A percentile compares a stretch with the other conserved stretches of the same genome.
phyloP scores from a whole-genome alignment of 2,797 vertebrate species.

The Siniperca scherzeri region DNA sequence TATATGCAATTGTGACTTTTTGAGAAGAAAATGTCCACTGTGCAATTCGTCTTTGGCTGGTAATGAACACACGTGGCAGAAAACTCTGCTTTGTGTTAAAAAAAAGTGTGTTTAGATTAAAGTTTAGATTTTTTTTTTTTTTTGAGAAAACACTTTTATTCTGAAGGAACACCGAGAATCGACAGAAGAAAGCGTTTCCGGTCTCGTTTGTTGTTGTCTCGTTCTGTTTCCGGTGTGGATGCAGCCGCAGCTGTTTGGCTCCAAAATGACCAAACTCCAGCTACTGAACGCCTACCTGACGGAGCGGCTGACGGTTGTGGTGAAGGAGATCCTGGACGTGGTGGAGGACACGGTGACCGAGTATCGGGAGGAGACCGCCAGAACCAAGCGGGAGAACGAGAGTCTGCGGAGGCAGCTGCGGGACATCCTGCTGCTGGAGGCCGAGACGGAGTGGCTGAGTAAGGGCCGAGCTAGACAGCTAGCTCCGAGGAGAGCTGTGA shows the following conservation, averaged over 20 bases:
- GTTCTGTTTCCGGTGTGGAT: conserved; percentile 47
- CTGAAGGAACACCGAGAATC: conserved; percentile 16
- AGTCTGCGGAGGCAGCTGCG: conserved; percentile 83
- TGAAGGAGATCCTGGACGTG: conserved; percentile 84
- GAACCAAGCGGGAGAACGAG: conserved; percentile 82
- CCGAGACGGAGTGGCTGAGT: conserved; percentile 77
- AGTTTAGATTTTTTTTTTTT: too few relatives aligned
- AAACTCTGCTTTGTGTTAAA: too few relatives aligned
- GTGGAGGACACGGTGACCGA: conserved; percentile 85
- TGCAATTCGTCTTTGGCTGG: too few relatives aligned
- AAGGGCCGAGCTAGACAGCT: conserved; percentile 47
- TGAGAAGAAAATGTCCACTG: too few relatives aligned
- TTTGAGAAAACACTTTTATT: conserved; percentile 32
- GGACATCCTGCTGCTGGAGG: conserved; percentile 81
- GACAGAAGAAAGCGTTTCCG: conserved; percentile 3
- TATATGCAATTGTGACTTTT: too few relatives aligned
- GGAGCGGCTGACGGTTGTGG: conserved; percentile 82
- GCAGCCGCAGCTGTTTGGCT: conserved; percentile 36
- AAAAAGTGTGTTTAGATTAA: too few relatives aligned
- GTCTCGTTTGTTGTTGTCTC: conserved; percentile 52
- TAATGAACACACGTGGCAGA: too few relatives aligned
- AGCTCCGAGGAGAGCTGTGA: neutral
- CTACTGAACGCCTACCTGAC: conserved; percentile 82
- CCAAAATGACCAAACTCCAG: conserved; percentile 83
- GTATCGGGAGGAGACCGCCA: conserved; percentile 84